phyloP scores from a whole-genome alignment of 2,888 invertebrate genomes.

The Timema podura region DNA sequence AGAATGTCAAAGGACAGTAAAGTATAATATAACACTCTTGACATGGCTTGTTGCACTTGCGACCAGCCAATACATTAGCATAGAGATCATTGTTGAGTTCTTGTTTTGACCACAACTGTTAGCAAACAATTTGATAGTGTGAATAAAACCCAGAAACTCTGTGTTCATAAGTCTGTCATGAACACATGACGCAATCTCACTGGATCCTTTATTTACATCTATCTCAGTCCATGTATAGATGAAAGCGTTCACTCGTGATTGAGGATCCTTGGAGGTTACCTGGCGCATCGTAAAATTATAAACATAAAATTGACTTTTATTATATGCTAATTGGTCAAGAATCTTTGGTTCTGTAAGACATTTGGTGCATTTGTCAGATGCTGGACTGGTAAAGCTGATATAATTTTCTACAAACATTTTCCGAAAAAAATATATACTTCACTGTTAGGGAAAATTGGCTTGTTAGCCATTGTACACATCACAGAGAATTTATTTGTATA shows the following conservation, averaged over 20 bases:
- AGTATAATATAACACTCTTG: background rate
- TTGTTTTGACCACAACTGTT: background rate
- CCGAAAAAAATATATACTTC: too few relatives aligned
- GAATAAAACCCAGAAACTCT: background rate
- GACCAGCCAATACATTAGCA: background rate
- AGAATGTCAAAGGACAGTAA: background rate
- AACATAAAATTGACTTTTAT: background rate
- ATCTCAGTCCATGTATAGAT: background rate
- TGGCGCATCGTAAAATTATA: background rate
- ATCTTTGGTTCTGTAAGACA: too few relatives aligned
- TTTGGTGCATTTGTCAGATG: too few relatives aligned
- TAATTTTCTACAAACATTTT: too few relatives aligned
- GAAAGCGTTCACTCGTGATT: background rate
- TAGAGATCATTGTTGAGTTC: constrained; percentile 1
- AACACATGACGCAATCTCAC: background rate
- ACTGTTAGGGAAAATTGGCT: too few relatives aligned
- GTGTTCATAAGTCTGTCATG: background rate
- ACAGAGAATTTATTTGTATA: too few relatives aligned
- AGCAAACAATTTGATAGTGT: background rate
- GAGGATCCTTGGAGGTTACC: background rate
- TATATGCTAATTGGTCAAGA: background rate
- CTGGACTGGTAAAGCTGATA: too few relatives aligned
- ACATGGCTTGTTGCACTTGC: background rate
- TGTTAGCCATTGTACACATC: too few relatives aligned
- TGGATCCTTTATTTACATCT: background rate